Percentiles rank a stretch among this genome's conserved stretches.
Evolutionary conservation across 2,888 invertebrate genomes (phyloP).

Genomic region (Ophion obscuratus): DNA sequence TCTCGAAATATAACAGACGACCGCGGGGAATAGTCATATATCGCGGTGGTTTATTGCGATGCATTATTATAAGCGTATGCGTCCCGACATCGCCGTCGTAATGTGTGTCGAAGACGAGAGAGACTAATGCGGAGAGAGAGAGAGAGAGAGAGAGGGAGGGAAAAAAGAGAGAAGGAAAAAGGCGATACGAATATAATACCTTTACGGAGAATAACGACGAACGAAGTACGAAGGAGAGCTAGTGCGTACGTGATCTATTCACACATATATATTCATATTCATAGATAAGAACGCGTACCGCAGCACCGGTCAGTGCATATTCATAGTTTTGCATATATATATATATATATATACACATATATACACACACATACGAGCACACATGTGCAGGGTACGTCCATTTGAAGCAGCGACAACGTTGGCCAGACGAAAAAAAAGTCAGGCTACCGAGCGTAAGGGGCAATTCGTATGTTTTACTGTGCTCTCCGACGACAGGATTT

Average conservation of each 20-base stretch:
- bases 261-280: conserved; percentile 60
- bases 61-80: conserved; percentile 26
- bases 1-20: too few species aligned
- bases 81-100: too few species aligned
- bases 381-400: conserved; percentile 7
- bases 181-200: conserved; percentile 31
- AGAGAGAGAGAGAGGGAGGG: conserved; percentile 1
- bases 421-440: conserved; percentile 15
- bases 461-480: conserved; percentile 43
- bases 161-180: not conserved
- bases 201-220: conserved; percentile 25
- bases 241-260: conserved; percentile 64
- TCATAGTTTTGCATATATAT: conserved; percentile 57
- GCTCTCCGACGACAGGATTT: conserved; percentile 38
- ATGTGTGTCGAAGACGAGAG: conserved; percentile 7
- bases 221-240: conserved; percentile 30
- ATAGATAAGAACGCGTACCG: conserved; percentile 58
- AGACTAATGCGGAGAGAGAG: too few species aligned
- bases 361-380: not conserved
- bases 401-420: conserved; percentile 26
- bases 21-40: too few species aligned
- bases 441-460: conserved; percentile 34
- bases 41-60: conserved; percentile 27
- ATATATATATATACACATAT: not conserved
- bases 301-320: conserved; percentile 61